These are phyloP conservation scores for Eutolmus rufibarbis DNA, from an alignment of 2,888 invertebrate genomes.

Conservation along the genomic window DNA sequence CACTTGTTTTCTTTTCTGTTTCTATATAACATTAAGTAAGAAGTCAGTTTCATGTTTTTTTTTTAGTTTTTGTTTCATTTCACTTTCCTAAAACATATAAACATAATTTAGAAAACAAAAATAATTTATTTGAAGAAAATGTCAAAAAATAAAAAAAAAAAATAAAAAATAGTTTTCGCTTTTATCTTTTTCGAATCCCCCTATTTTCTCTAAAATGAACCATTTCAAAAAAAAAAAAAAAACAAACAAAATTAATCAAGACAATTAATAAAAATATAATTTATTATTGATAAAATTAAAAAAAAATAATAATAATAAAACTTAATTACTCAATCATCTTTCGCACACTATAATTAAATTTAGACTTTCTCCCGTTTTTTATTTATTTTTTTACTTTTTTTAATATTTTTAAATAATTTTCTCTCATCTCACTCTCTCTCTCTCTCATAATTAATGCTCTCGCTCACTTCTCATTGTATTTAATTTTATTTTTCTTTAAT, in stretches of 20 bases:
- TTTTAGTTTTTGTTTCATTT: neutral
- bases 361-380: constrained; percentile 27
- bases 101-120: neutral
- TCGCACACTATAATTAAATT: neutral
- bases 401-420: constrained; percentile 38
- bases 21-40: constrained; percentile 9
- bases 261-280: neutral
- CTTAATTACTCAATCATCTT: neutral
- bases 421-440: neutral
- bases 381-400: constrained; percentile 45
- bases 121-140: neutral
- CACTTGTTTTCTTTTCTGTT: neutral
- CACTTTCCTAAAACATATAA: constrained; percentile 14
- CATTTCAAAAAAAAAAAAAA: neutral
- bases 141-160: neutral
- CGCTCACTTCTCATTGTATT: neutral
- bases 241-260: too few relatives aligned
- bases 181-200: neutral
- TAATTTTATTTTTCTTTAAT: neutral
- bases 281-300: neutral
- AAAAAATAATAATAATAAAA: neutral
- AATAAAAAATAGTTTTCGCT: neutral
- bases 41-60: neutral
- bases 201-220: neutral
- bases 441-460: neutral